Evolutionary conservation across 2,797 vertebrate species (phyloP).

Genomic region (Neosilurus mollespiculum): DNA sequence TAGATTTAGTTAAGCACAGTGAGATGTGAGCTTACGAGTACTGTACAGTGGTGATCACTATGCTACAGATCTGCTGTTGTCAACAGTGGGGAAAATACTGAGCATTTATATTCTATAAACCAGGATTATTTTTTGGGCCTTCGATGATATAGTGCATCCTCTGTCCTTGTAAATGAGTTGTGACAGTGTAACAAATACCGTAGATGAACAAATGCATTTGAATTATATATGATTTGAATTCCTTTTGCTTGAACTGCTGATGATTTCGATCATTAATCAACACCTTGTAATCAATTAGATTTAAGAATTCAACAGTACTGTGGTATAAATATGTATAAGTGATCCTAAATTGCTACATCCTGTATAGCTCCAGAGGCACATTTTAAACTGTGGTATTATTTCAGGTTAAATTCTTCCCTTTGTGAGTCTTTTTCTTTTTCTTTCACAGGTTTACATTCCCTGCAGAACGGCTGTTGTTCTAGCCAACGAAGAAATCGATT

Average conservation of each 20-base stretch:
- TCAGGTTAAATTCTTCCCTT: constrained; percentile 3
- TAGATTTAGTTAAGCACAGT: not conserved
- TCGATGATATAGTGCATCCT: not conserved
- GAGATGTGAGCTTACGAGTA: not conserved
- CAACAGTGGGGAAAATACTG: not conserved
- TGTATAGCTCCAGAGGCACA: not conserved
- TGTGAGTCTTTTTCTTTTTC: constrained; percentile 42
- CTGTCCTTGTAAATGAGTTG: not conserved
- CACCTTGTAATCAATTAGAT: not conserved
- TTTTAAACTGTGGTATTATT: constrained; percentile 18
- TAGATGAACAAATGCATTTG: not conserved
- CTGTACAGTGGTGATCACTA: not conserved
- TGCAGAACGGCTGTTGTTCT: constrained; percentile 93
- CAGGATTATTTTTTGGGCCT: not conserved
- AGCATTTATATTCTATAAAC: not conserved
- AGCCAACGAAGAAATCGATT: constrained; percentile 82
- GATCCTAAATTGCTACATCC: not conserved
- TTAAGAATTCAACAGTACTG: not conserved
- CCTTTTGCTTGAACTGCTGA: not conserved
- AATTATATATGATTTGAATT: not conserved
- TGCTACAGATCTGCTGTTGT: not conserved
- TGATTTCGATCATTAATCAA: not conserved
- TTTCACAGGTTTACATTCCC: constrained; percentile 93
- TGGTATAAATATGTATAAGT: not conserved
- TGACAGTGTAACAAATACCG: not conserved